Evolutionary conservation across 2,113 vertebrate genomes (phyloP), one percentile per base, ranked within the genome.

Genomic region (Melanerpes aurifrons): DNA sequence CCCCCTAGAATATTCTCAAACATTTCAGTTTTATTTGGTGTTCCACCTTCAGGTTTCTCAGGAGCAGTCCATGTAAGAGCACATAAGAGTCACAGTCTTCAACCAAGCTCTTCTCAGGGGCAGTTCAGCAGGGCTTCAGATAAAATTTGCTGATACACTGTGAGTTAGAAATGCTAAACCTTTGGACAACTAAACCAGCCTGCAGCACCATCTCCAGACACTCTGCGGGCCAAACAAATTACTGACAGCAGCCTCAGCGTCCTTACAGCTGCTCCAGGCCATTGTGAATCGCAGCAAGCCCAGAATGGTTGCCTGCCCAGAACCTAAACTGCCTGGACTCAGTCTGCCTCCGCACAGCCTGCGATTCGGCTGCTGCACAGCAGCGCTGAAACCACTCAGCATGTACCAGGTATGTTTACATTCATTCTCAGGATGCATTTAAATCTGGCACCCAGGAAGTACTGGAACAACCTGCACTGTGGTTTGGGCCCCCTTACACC

Each of bases 361-460:
- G 71, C 0, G 24, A 16, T 37, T 26, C 53, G 57, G 37, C 64
- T 40, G 73, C 91, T 66, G 59, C 78, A 72, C 71, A 1, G 10
- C 17, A 2, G 12, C 7, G n/a, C 61, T 22, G 12, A 3, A 63
- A 50, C 1, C 0, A 10, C 31, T 16, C 85, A 3, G 48, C 45
- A 7, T 0, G 18, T 25, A 12, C 25, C 2, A 4, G 1, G 1
- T 7, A 1, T 8, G n/a, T 21, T 6, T 1, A 2, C 2, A 3
- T 0, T 35, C 45, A 2, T 2, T 3, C 47, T 20, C 69, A 15
- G 5, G 7, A 8, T 0, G 3, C 9, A 29, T 13, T 45, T 11
- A 78, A 11, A 43, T 0, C 57, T 16, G 72, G 69, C 50, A 62
- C 8, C 37, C 80, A 13, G 48, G 25, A 35, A 79, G 53, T 67